Evolutionary conservation across 2,797 vertebrate species (phyloP).

Genomic region (Meda fulgida): DNA sequence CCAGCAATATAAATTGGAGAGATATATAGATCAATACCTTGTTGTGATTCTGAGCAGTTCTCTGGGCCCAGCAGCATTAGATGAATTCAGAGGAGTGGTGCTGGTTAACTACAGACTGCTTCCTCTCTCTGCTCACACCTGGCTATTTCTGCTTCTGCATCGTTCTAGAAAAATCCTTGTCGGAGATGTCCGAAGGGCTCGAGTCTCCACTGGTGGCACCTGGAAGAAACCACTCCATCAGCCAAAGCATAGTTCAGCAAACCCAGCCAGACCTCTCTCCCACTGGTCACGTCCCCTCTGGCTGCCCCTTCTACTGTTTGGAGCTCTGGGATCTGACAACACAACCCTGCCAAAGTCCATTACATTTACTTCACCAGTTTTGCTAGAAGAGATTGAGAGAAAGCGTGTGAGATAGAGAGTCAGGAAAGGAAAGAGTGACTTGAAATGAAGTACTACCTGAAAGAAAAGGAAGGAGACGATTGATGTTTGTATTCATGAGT

Average conservation of each 20-base stretch:
- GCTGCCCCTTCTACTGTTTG: constrained; percentile 40
- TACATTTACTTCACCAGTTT: constrained; percentile 36
- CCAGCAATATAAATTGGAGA: constrained; percentile 25
- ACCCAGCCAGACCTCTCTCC: constrained; percentile 48
- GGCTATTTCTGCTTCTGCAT: background rate
- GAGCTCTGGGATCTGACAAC: constrained; percentile 43
- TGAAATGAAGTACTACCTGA: background rate
- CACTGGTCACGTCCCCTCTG: constrained; percentile 36
- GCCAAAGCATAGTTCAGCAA: constrained; percentile 36
- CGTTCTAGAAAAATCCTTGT: background rate
- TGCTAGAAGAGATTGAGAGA: background rate
- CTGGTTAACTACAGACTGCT: constrained; percentile 16
- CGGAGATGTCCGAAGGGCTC: constrained; percentile 7
- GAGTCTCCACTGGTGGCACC: constrained; percentile 14
- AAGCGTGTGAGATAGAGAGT: background rate
- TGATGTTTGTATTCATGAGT: background rate
- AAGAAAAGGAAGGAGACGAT: background rate
- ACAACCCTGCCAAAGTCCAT: constrained; percentile 51
- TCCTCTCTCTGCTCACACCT: constrained; percentile 2
- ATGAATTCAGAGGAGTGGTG: constrained; percentile 22
- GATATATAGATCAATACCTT: constrained; percentile 30
- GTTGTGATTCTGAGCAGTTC: constrained; percentile 37
- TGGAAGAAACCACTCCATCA: constrained; percentile 36
- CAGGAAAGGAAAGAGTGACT: background rate
- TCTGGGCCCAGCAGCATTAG: constrained; percentile 16